Evolutionary conservation across 2,113 vertebrate genomes (phyloP).

Genomic region (human (Homo sapiens)): GRCh38 chr7:46242001-46242500

Average conservation of each 20-base stretch:
- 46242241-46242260: not conserved
- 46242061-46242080: not conserved
- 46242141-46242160: not conserved
- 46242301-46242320: not conserved
- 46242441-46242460: not conserved
- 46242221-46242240: too few species aligned
- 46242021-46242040: not conserved
- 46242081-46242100: not conserved
- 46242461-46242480: not conserved
- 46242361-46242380: not conserved
- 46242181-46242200: not conserved
- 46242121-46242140: not conserved
- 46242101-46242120: not conserved
- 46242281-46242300: not conserved
- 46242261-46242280: not conserved
- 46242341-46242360: not conserved
- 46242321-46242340: not conserved
- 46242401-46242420: not conserved
- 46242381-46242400: not conserved
- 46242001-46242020: too few species aligned
- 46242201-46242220: not conserved
- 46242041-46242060: not conserved
- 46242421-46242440: not conserved
- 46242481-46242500: not conserved
- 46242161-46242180: not conserved